Percentiles rank a stretch among this genome's conserved stretches.
phyloP scores from a whole-genome alignment of 2,113 vertebrate genomes.

The Herpailurus yagouaroundi region DNA sequence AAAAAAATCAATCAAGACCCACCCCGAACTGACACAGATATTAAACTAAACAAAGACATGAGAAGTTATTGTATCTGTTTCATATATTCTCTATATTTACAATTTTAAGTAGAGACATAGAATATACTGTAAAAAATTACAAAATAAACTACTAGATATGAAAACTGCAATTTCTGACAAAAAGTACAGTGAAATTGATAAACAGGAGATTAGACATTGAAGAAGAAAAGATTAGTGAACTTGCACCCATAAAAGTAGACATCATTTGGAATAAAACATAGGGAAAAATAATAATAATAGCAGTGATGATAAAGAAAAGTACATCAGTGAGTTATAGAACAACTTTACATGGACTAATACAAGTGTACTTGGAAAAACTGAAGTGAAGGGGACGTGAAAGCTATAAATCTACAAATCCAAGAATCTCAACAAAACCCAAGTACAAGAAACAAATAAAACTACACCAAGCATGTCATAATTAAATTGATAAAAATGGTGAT shows the following conservation, averaged over 20 bases:
- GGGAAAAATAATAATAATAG: not conserved
- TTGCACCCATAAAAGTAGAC: not conserved
- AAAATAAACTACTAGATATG: not conserved
- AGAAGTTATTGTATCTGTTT: not conserved
- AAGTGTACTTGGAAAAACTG: not conserved
- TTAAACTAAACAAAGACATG: not conserved
- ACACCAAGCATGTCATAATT: not conserved
- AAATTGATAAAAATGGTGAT: not conserved
- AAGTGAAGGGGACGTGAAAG: not conserved
- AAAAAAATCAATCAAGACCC: not conserved
- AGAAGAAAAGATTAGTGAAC: not conserved
- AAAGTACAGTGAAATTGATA: not conserved
- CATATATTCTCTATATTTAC: not conserved
- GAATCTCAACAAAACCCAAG: not conserved
- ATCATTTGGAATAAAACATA: not conserved
- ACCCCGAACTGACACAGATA: not conserved
- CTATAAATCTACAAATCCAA: not conserved
- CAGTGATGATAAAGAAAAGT: not conserved
- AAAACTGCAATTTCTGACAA: not conserved
- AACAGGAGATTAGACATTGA: not conserved
- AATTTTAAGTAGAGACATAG: not conserved
- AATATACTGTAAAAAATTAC: not conserved
- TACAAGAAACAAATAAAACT: not conserved
- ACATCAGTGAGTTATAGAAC: not conserved
- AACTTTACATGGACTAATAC: not conserved